Evolutionary conservation across 2,113 vertebrate species (phyloP).

Genomic region (Enhydra lutris): DNA sequence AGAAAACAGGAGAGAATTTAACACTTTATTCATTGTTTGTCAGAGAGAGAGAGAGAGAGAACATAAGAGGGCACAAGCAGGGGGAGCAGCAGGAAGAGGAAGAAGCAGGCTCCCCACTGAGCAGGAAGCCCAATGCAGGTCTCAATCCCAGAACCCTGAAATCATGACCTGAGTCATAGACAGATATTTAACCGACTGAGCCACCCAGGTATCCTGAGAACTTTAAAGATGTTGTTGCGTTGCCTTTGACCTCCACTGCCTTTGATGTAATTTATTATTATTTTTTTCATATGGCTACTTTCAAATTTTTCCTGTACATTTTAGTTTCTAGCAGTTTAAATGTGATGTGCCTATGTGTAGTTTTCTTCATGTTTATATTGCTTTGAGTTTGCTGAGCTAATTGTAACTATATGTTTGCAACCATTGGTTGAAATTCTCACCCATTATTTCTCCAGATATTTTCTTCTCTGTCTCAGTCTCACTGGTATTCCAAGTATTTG

Average conservation of each 20-base stretch:
- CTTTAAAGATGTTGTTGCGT: neutral
- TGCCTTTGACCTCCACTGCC: neutral
- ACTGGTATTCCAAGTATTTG: neutral
- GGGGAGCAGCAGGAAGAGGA: too few relatives aligned
- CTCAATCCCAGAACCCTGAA: too few relatives aligned
- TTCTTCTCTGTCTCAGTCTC: neutral
- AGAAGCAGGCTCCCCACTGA: too few relatives aligned
- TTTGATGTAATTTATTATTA: neutral
- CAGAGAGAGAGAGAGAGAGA: too few relatives aligned
- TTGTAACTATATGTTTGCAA: neutral
- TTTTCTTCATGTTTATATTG: neutral
- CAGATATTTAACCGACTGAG: too few relatives aligned
- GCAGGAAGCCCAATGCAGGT: too few relatives aligned
- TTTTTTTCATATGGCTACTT: neutral
- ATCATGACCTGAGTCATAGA: too few relatives aligned
- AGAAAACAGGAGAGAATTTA: neutral
- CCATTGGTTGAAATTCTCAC: neutral
- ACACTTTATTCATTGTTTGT: too few relatives aligned
- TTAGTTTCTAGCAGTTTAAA: neutral
- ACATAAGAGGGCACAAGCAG: too few relatives aligned
- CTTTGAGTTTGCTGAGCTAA: neutral
- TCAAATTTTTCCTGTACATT: neutral
- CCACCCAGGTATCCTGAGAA: too few relatives aligned
- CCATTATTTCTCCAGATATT: neutral
- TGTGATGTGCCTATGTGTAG: neutral